Evolutionary conservation across 2,888 invertebrate genomes (phyloP), one percentile per base, ranked within the genome.

Genomic region (Latheticus oryzae): DNA sequence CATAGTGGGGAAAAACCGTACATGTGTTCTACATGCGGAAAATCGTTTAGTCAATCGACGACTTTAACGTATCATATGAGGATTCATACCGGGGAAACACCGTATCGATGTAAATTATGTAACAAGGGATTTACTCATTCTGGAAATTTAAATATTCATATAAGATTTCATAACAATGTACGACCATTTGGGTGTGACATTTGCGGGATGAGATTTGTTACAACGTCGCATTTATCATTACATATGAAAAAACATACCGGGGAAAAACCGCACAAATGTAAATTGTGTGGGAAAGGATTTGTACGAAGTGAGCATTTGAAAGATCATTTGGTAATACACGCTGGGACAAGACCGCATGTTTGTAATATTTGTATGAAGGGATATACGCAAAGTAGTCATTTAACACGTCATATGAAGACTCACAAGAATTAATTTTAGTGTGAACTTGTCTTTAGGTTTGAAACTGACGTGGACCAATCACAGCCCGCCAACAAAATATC

Each of bases 261-360:
- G 0, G 68, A 71, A 15, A 70, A 68, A 23, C 65, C 71, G 5
- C 68, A 73, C 56, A 58, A 62, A 16, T 85, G 85, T 66, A 76
- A 78, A 11, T 78, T 81, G 35, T 86, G 86, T 71, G 80, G 78
- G 5, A 83, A 85, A 62, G 77, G 79, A 2, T 80, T 83, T 43
- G 77, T 82, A 0, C 73, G 83, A 28, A 82, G 81, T 16, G 79
- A 82, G 35, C 81, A 82, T 73, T 69, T 84, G 53, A 73, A 73
- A 55, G 78, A 82, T 17, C 86, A 86, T 66, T 69, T 82, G 43
- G 67, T 83, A n/a, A 81, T 80, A 33, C 85, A 85, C 68, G 83
- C 83, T 1, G 81, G 85, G 15, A 83, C 85, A 61, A 85, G 84
- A 68, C 85, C 85, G 2, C 82, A 82, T 71, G 77, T 78, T 19